Conservation (phyloP, 2,113 vertebrate genomes). For the Callipepla californica region DNA sequence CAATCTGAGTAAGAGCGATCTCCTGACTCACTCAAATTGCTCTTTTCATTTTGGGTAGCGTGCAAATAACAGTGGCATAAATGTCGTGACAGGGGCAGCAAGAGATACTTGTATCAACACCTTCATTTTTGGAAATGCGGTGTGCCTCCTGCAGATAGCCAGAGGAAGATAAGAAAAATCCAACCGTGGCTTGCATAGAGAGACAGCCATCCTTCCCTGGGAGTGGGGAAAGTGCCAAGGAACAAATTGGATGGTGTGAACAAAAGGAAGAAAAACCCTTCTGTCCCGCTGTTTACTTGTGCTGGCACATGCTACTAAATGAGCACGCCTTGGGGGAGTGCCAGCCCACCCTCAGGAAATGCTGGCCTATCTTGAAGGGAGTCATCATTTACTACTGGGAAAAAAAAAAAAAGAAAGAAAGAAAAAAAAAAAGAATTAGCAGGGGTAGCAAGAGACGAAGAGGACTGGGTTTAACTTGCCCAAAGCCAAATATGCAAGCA, state of each 20-base stretch:
- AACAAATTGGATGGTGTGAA: neutral
- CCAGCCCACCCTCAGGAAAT: constrained; percentile 31
- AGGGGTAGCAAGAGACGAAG: constrained; percentile 12
- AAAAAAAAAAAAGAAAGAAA: too few relatives aligned
- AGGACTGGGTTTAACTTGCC: constrained; percentile 26
- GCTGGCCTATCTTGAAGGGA: neutral
- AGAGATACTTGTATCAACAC: neutral
- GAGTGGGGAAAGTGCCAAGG: neutral
- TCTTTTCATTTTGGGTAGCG: constrained; percentile 24
- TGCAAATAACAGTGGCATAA: constrained; percentile 4
- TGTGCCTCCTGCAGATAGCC: neutral
- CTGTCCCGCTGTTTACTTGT: neutral
- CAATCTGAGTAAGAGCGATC: constrained; percentile 19
- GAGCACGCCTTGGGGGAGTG: neutral
- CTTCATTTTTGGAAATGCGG: constrained; percentile 1
- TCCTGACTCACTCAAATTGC: constrained; percentile 36
- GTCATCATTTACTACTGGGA: neutral
- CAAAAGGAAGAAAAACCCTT: neutral
- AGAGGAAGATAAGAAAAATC: neutral
- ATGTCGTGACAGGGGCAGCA: neutral
- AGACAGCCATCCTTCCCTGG: neutral
- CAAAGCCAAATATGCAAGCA: constrained; percentile 41
- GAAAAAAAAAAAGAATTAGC: neutral
- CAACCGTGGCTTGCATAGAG: neutral
- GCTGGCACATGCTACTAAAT: neutral